A percentile compares a stretch with the other conserved stretches of the same genome.
phyloP scores from a whole-genome alignment of 2,888 invertebrate species.

The Spialia ferax region DNA sequence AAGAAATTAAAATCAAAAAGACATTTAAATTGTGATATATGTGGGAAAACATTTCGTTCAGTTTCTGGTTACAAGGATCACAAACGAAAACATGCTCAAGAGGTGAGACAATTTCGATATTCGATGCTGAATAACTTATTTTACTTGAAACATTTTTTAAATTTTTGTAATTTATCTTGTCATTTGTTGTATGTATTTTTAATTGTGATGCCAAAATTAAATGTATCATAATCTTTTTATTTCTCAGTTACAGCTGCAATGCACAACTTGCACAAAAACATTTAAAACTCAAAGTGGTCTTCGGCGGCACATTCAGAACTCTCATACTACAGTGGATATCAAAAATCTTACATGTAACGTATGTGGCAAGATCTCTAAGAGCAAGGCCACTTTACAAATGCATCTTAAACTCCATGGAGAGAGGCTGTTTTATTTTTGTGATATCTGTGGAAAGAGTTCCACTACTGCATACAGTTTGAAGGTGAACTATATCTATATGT shows the following conservation, averaged over 20 bases:
- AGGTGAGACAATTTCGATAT: neutral
- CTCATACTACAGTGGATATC: constrained; percentile 63
- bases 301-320: constrained; percentile 65
- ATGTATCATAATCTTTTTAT: neutral
- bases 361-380: constrained; percentile 75
- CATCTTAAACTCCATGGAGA: constrained; percentile 67
- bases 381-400: constrained; percentile 62
- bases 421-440: constrained; percentile 64
- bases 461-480: constrained; percentile 62
- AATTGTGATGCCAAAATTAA: neutral
- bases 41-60: neutral
- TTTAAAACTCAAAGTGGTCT: constrained; percentile 73
- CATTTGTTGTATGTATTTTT: too few relatives aligned
- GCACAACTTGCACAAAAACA: constrained; percentile 68
- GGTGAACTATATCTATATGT: constrained; percentile 48
- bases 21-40: neutral
- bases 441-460: constrained; percentile 74
- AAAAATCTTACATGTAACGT: constrained; percentile 63
- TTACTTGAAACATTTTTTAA: neutral
- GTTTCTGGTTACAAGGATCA: constrained; percentile 1
- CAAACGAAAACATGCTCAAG: neutral
- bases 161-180: too few relatives aligned
- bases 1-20: neutral
- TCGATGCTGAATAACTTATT: neutral
- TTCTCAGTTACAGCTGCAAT: constrained; percentile 60